Evolutionary conservation across 2,113 vertebrate genomes (phyloP), one percentile per base, ranked within the genome.

Genomic region (Myiagra hebetior): DNA sequence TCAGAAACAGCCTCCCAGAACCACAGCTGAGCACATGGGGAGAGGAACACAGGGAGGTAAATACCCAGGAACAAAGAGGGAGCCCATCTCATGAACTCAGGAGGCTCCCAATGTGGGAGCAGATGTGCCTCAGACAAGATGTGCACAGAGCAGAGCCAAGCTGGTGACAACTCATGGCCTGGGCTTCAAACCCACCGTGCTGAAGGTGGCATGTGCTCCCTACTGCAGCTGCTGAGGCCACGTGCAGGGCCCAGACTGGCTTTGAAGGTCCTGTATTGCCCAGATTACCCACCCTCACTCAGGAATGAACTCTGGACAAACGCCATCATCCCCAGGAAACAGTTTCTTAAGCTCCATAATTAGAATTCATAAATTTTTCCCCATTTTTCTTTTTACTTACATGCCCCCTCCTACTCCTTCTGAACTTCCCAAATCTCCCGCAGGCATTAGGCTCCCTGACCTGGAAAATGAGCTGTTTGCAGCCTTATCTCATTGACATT

Each of bases 1-100:
- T 33, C 74, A 67, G 63, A 63, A 49, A 17, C 53, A 57, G 64
- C 56, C 73, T 60, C 81, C 73, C 49, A 70, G 37, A 22, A 5
- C 60, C 1, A 0, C 0, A 0, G 39, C 30, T 53, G 52, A 84
- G 49, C 62, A 39, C 1, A 1, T 0, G 1, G 70, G 17, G 46
- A 73, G 28, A 72, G 57, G 60, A 53, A 64, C 84, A 65, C 5
- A 3, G 26, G 35, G 24, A 84, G 31, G 18, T 2, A 50, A 73
- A 90, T 24, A 13, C 28, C 31, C 68, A 65, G 60, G 41, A 65
- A 77, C 0, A 7, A 42, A 41, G 64, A 47, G 15, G 0, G 3
- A 81, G 35, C 28, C 52, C 33, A 18, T 17, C 30, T 33, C 2
- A 1, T 1, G 11, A 41, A 53, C 83, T 52, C 86, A 41, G 72